These are phyloP conservation scores for Phaenicophaeus curvirostris DNA, from an alignment of 2,797 vertebrate species.

Conservation along the genomic window DNA sequence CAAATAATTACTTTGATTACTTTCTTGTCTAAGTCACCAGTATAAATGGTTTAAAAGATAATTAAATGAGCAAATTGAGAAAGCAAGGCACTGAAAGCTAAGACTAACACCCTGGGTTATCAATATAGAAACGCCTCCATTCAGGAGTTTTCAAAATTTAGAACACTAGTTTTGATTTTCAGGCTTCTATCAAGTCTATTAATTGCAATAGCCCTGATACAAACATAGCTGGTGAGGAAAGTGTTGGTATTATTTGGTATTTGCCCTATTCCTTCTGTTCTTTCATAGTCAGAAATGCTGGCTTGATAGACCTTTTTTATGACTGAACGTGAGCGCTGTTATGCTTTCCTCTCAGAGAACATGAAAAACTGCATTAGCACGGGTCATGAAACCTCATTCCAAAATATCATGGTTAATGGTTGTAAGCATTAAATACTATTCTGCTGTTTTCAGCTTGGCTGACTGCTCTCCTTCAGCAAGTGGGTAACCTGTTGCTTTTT, in stretches of 20 bases:
- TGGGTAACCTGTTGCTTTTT: neutral
- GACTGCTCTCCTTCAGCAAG: neutral
- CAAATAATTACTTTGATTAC: neutral
- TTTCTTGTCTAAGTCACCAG: neutral
- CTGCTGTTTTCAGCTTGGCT: neutral
- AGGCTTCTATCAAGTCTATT: neutral
- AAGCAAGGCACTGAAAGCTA: neutral
- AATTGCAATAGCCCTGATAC: neutral
- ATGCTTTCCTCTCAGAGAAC: neutral
- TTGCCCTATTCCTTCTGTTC: neutral
- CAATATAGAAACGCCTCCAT: neutral
- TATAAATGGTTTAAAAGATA: neutral
- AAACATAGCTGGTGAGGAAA: neutral
- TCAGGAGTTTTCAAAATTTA: neutral
- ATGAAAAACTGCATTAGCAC: neutral
- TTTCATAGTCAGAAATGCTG: neutral
- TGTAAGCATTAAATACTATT: neutral
- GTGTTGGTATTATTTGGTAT: neutral
- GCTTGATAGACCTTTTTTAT: neutral
- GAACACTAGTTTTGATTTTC: neutral
- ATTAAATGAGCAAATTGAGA: neutral
- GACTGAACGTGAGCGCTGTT: neutral
- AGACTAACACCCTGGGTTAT: neutral
- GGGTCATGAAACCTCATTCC: neutral
- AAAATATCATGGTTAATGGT: neutral